Percentiles rank a stretch among this genome's conserved stretches.
Conservation (phyloP, 2,797 vertebrate genomes). For the Falco cherrug region DNA sequence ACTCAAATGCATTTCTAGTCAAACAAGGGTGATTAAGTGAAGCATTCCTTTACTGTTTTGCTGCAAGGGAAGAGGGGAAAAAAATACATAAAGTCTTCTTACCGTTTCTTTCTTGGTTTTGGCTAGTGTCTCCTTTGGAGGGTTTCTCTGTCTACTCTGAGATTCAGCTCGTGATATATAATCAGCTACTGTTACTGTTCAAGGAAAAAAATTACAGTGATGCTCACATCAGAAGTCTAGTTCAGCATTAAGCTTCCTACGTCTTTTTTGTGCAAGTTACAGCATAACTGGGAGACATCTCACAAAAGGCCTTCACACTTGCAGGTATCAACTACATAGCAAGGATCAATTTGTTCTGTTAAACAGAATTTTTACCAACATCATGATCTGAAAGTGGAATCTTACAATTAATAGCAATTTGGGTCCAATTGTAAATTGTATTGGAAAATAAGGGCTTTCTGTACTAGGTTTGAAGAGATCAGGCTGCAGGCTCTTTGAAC, state of each 20-base stretch:
- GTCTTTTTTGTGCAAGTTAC: slow-evolving; percentile 19
- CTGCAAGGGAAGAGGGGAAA: not conserved
- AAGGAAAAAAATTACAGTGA: slow-evolving; percentile 76
- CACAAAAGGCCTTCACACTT: slow-evolving; percentile 51
- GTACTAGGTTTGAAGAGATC: not conserved
- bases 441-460: not conserved
- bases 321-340: not conserved
- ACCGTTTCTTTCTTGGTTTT: slow-evolving; percentile 94
- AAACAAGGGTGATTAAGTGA: not conserved
- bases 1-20: not conserved
- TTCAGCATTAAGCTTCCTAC: not conserved
- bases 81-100: slow-evolving; percentile 41
- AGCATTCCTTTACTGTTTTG: not conserved
- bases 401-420: not conserved
- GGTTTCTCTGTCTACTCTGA: slow-evolving; percentile 92
- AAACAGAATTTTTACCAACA: not conserved
- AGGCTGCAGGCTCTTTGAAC: not conserved
- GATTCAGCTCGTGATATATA: slow-evolving; percentile 99
- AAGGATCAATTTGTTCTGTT: not conserved
- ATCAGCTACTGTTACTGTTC: slow-evolving; percentile 96
- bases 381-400: not conserved
- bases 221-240: slow-evolving; percentile 13
- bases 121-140: slow-evolving; percentile 87
- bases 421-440: not conserved
- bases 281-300: not conserved